phyloP scores from a whole-genome alignment of 2,888 invertebrate species.

The Criorhina ranunculi region DNA sequence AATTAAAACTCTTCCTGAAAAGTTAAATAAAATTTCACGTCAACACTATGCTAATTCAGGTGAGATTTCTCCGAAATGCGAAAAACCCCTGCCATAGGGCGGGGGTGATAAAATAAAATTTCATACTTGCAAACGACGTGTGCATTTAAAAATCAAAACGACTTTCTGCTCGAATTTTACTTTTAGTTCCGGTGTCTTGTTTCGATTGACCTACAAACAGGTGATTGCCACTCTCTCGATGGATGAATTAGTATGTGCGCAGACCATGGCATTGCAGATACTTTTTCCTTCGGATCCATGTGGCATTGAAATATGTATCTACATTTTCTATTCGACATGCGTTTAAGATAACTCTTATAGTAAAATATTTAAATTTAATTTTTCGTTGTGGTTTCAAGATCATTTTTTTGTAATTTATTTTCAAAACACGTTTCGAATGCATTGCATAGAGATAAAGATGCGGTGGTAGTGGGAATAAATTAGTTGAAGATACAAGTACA shows the following conservation, averaged over 20 bases:
- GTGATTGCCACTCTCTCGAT: conserved; percentile 9
- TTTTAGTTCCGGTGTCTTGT: conserved; percentile 26
- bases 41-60: too few relatives aligned
- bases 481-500: background rate
- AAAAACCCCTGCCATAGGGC: too few relatives aligned
- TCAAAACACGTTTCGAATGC: conserved; percentile 38
- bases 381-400: conserved; percentile 45
- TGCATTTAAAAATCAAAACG: too few relatives aligned
- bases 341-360: background rate
- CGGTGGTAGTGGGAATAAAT: conserved; percentile 19
- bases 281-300: background rate
- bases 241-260: conserved; percentile 6
- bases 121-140: too few relatives aligned
- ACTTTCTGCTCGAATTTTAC: conserved; percentile 25
- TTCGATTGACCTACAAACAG: conserved; percentile 32
- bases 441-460: background rate
- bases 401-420: conserved; percentile 55
- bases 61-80: too few relatives aligned
- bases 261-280: too few relatives aligned
- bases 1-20: too few relatives aligned
- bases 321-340: conserved; percentile 3
- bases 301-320: conserved; percentile 40
- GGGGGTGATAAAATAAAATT: too few relatives aligned
- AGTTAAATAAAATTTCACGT: too few relatives aligned
- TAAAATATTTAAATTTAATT: conserved; percentile 7